Evolutionary conservation across 2,888 invertebrate genomes (phyloP).

Genomic region (Pachliopta kotzebuea): DNA sequence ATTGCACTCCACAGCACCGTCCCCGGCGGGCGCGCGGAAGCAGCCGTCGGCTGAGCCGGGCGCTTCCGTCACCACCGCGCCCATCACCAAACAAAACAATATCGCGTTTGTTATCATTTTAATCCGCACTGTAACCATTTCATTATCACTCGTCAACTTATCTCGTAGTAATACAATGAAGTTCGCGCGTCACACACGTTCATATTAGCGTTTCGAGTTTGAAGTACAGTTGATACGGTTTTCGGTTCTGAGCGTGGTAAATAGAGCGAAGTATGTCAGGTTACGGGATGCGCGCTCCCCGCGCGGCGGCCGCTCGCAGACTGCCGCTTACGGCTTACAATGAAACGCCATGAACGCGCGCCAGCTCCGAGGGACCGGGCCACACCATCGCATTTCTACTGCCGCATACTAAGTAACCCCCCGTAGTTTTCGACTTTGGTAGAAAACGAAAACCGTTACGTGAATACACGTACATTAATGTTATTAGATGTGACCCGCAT

Average conservation of each 20-base stretch:
- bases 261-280: constrained; percentile 47
- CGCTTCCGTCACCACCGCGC: constrained; percentile 77
- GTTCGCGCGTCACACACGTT: constrained; percentile 53
- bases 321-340: constrained; percentile 60
- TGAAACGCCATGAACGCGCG: constrained; percentile 73
- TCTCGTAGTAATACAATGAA: constrained; percentile 59
- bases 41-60: constrained; percentile 70
- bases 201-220: constrained; percentile 60
- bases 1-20: constrained; percentile 79
- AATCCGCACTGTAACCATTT: constrained; percentile 74
- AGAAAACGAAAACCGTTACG: constrained; percentile 73
- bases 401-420: constrained; percentile 74
- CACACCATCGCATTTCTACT: constrained; percentile 63
- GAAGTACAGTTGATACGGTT: constrained; percentile 53
- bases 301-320: constrained; percentile 70
- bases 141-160: constrained; percentile 71
- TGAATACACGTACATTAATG: constrained; percentile 61
- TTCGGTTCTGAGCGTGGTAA: constrained; percentile 55
- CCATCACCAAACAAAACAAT: constrained; percentile 78
- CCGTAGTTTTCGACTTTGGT: constrained; percentile 64
- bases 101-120: constrained; percentile 77
- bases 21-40: constrained; percentile 66
- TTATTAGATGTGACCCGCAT: constrained; percentile 43
- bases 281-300: constrained; percentile 57
- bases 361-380: constrained; percentile 41